These are phyloP conservation scores for Augochlorella aurata DNA, from an alignment of 2,888 invertebrate genomes.

Conservation along the genomic window DNA sequence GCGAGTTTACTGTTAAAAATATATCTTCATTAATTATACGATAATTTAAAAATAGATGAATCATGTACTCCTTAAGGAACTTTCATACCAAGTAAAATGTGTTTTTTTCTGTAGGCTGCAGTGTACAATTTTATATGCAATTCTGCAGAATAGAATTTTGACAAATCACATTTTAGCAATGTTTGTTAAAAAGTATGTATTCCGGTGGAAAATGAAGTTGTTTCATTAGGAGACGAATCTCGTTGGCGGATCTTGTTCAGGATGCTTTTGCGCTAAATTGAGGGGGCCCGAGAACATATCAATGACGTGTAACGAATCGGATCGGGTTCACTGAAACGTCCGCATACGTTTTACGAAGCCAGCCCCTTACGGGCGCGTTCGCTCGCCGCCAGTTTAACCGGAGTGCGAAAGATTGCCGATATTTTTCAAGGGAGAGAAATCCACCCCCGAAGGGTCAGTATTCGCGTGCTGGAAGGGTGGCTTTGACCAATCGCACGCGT, in stretches of 20 bases:
- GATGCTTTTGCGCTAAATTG: constrained; percentile 2
- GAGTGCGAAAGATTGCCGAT: constrained; percentile 53
- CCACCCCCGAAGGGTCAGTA: constrained; percentile 77
- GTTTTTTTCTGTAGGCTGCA: too few species aligned
- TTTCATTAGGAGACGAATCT: not conserved
- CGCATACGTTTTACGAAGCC: constrained; percentile 35
- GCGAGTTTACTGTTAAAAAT: too few species aligned
- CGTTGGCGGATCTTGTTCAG: not conserved
- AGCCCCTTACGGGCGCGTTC: constrained; percentile 19
- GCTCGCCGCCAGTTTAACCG: constrained; percentile 29
- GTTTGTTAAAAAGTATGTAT: not conserved
- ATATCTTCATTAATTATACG: too few species aligned
- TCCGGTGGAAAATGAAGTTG: not conserved
- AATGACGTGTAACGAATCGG: constrained; percentile 41
- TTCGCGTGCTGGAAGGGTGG: constrained; percentile 76
- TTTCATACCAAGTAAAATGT: too few species aligned
- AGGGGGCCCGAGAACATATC: not conserved
- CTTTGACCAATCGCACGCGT: constrained; percentile 78
- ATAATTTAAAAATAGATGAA: too few species aligned
- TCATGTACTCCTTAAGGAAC: too few species aligned
- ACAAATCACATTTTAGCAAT: not conserved
- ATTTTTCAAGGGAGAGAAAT: constrained; percentile 61
- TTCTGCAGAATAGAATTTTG: not conserved
- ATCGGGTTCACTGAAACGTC: constrained; percentile 20
- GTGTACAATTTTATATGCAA: too few species aligned